Base-by-base conservation (phyloP, 2,797 vertebrate species). In the Choloepus didactylus region DNA sequence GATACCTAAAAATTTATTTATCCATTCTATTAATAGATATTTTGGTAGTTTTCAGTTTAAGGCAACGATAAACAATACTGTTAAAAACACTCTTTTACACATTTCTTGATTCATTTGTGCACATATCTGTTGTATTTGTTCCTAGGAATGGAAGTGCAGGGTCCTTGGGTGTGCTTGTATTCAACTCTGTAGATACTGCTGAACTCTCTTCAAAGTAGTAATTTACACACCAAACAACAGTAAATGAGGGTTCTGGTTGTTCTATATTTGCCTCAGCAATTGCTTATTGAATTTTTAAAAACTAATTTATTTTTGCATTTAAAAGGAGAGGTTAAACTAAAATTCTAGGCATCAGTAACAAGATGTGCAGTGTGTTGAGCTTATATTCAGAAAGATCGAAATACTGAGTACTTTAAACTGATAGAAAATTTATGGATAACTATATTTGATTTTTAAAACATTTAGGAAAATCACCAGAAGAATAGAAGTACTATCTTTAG, bases 291-390 rank as follows among this genome's bases (percentile, higher is more conserved):
- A 75, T 81, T 66, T 91, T 64, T 60, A 14, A 59, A 91, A 81
- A 75, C 18, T 18, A 49, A 21, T 38, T 82, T 59, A 35, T 21
- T 70, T 90, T 91, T 67, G n/a, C 51, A 56, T 67, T 60, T 69
- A 80, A 92, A 79, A 77, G 56, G 62, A 69, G 56, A 25, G 49
- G 9, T 77, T 73, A 73, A 94, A 86, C 66, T 86, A 31, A 79
- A 80, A 38, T 66, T 86, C 31, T 81, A 25, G 64, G 89, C 62
- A 75, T 54, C 19, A 12, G 3, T 80, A 69, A 80, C 31, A 87
- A 62, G 51, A 51, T 80, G 7, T 62, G 56, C 66, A 31, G 83
- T 80, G 44, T 87, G 3, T 91, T 5, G 12, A 14, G 64, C 11
- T 77, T 92, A 16, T 62, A 60, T 95, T 95, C 51, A 60, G 72